Conservation (phyloP, 2,113 vertebrate species). For the Rostratula benghalensis region DNA sequence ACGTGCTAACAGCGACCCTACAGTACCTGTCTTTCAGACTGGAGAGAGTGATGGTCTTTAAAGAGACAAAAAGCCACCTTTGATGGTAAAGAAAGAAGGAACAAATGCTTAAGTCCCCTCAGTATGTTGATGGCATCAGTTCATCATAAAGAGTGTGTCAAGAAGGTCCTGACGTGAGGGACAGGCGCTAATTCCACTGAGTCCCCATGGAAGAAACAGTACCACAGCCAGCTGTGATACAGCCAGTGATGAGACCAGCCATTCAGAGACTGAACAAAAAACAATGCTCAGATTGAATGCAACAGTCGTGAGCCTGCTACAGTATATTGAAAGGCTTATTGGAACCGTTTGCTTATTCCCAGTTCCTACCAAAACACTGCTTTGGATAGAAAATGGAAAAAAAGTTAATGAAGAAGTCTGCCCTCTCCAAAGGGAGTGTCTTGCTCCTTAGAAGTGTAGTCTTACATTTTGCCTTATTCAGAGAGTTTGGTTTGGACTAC, state of each 20-base stretch:
- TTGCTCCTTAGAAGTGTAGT: constrained; percentile 18
- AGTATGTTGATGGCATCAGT: background rate
- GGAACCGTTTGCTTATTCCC: constrained; percentile 39
- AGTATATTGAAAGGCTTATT: constrained; percentile 63
- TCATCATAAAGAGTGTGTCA: constrained; percentile 24
- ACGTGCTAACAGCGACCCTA: background rate
- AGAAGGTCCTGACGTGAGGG: constrained; percentile 24
- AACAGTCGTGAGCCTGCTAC: constrained; percentile 75
- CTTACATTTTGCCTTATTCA: constrained; percentile 28
- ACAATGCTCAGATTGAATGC: constrained; percentile 40
- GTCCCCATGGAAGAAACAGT: constrained; percentile 35
- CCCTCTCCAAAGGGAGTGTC: constrained; percentile 22
- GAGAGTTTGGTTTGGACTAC: constrained; percentile 51
- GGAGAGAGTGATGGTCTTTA: constrained; percentile 14
- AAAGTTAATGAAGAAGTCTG: constrained; percentile 36
- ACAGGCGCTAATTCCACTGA: constrained; percentile 31
- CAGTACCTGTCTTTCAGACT: background rate
- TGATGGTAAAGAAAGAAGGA: constrained; percentile 27
- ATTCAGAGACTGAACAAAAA: constrained; percentile 54
- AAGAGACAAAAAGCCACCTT: background rate
- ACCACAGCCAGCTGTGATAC: constrained; percentile 67
- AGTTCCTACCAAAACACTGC: constrained; percentile 29
- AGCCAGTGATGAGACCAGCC: constrained; percentile 49
- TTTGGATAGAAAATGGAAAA: constrained; percentile 48
- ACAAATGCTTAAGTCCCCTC: background rate